Conservation (phyloP, 2,797 vertebrate species). For the Pitangus sulphuratus region DNA sequence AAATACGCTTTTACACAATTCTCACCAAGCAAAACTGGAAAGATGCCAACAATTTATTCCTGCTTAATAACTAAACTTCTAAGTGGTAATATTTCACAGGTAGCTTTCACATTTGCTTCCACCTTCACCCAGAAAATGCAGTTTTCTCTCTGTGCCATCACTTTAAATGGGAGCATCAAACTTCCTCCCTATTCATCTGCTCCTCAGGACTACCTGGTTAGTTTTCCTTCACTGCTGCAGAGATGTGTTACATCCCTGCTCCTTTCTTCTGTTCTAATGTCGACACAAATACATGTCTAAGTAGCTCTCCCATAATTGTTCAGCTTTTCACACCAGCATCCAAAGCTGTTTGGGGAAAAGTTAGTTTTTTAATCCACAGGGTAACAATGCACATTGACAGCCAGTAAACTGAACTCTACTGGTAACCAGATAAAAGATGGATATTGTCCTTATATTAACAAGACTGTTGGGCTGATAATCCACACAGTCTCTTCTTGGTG, state of each 20-base stretch:
- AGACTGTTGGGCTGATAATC: not conserved
- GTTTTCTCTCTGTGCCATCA: not conserved
- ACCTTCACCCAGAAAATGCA: not conserved
- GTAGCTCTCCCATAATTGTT: not conserved
- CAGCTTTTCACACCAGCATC: not conserved
- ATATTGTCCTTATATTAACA: not conserved
- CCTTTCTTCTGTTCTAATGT: not conserved
- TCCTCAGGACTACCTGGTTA: not conserved
- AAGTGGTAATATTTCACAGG: not conserved
- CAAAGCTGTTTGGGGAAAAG: not conserved
- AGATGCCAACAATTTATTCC: not conserved
- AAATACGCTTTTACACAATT: not conserved
- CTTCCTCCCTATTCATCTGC: not conserved
- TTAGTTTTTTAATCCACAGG: not conserved
- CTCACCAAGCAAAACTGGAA: not conserved
- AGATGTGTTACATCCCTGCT: fast-evolving
- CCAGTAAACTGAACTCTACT: not conserved
- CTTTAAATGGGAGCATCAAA: not conserved
- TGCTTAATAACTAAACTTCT: not conserved
- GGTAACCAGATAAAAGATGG: not conserved
- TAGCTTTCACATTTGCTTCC: not conserved
- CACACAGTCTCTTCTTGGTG: not conserved
- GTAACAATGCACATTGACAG: not conserved
- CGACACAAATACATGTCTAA: not conserved
- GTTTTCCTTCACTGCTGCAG: not conserved